phyloP scores from a whole-genome alignment of 2,797 vertebrate genomes.

The Avahi laniger region DNA sequence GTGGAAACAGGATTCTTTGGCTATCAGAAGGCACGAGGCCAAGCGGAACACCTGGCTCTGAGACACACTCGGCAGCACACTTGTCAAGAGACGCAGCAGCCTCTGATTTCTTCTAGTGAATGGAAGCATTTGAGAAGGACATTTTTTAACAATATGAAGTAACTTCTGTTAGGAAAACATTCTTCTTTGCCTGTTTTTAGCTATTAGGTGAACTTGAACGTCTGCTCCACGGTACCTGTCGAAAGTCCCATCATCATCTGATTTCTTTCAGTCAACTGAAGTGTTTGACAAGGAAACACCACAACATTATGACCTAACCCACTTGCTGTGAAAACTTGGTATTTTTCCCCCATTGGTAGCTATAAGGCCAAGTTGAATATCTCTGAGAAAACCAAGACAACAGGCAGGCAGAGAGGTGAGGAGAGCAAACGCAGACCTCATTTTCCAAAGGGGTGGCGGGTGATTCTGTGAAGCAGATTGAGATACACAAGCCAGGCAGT shows the following conservation, averaged over 20 bases:
- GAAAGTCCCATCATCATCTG: background rate
- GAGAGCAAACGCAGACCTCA: background rate
- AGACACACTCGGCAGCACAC: too few relatives aligned
- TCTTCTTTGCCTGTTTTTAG: background rate
- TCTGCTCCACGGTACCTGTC: background rate
- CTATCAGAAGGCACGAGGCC: background rate
- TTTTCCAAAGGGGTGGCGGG: background rate
- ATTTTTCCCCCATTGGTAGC: background rate
- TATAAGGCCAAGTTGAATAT: background rate
- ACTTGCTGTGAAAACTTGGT: background rate
- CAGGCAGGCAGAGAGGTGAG: background rate
- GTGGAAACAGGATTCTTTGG: background rate
- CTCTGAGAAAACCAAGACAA: background rate
- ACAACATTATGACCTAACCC: background rate
- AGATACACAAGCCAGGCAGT: fast-evolving
- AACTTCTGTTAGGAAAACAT: background rate
- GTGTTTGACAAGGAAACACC: background rate
- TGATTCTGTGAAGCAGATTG: background rate
- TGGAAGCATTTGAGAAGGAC: background rate
- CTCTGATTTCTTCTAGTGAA: background rate
- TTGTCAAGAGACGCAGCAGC: background rate
- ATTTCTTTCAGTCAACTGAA: background rate
- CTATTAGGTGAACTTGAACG: background rate
- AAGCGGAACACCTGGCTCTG: background rate
- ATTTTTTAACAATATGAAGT: background rate